Percentiles rank a stretch among this genome's conserved stretches.
Evolutionary conservation across 1,140 invertebrate species (phyloP).

Genomic region (Eueides isabella): DNA sequence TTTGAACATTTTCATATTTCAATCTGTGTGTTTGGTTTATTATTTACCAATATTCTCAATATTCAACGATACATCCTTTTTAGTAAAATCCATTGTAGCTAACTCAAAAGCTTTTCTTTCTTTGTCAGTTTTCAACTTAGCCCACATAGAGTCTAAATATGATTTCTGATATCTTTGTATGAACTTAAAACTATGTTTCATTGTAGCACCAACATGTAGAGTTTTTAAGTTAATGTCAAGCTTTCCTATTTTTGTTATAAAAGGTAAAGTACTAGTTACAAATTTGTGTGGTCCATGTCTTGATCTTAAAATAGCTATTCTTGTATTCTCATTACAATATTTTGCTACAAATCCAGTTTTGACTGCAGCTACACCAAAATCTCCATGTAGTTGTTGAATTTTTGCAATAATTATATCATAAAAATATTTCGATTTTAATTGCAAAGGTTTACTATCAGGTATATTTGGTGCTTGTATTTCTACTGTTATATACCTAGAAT

Average conservation of each 20-base stretch:
- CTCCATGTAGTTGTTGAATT: constrained; percentile 87
- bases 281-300: constrained; percentile 89
- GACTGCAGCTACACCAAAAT: constrained; percentile 86
- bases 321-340: constrained; percentile 89
- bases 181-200: constrained; percentile 90
- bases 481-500: constrained; percentile 85
- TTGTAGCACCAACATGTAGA: constrained; percentile 88
- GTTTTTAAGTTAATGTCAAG: constrained; percentile 84
- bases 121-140: constrained; percentile 82
- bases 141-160: constrained; percentile 83
- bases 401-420: constrained; percentile 84
- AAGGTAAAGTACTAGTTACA: constrained; percentile 85
- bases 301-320: constrained; percentile 87
- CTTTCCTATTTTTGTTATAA: constrained; percentile 85
- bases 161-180: constrained; percentile 86
- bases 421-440: constrained; percentile 83
- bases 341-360: constrained; percentile 88
- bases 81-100: constrained; percentile 81
- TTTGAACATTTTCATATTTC: not conserved
- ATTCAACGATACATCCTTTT: constrained; percentile 68
- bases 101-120: constrained; percentile 81
- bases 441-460: constrained; percentile 76
- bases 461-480: constrained; percentile 80
- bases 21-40: not conserved
- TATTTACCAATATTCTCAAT: constrained; percentile 59